A percentile compares a stretch with the other conserved stretches of the same genome.
Conservation (phyloP, 2,888 invertebrate species). For the Eugnorisma glareosa region DNA sequence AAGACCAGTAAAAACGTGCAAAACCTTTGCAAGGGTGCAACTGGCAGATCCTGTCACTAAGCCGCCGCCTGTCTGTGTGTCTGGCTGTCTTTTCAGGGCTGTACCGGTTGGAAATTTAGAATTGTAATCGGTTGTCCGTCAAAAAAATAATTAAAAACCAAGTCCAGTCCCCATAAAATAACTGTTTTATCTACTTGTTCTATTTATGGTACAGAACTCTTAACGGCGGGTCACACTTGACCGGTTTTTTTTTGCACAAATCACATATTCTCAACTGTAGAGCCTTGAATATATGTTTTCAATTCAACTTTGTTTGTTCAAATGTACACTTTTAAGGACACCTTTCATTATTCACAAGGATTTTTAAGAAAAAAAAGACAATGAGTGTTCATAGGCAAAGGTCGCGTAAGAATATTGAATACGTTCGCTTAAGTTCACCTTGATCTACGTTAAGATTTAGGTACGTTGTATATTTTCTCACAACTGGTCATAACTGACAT, state of each 20-base stretch:
- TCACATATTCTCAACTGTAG: slow-evolving; percentile 16
- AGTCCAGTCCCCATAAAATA: neutral
- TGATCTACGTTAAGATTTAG: slow-evolving; percentile 78
- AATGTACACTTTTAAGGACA: slow-evolving; percentile 83
- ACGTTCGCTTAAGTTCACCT: slow-evolving; percentile 80
- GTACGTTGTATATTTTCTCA: slow-evolving; percentile 50
- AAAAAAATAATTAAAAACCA: neutral
- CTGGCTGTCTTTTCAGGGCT: neutral
- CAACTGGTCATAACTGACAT: slow-evolving; percentile 57
- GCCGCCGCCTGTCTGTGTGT: neutral
- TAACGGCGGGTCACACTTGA: too few species aligned
- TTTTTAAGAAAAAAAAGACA: slow-evolving; percentile 83
- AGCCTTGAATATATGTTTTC: slow-evolving; percentile 67
- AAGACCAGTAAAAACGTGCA: neutral
- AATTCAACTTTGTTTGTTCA: slow-evolving; percentile 83
- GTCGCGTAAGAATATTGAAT: slow-evolving; percentile 81
- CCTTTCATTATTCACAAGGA: slow-evolving; percentile 86
- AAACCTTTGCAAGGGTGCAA: neutral
- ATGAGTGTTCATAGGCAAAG: slow-evolving; percentile 83
- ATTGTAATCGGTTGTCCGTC: neutral
- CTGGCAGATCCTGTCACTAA: neutral
- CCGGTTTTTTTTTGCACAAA: neutral
- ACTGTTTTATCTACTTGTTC: neutral
- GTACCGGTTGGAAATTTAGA: slow-evolving; percentile 2
- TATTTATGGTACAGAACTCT: neutral